phyloP scores from a whole-genome alignment of 2,888 invertebrate species.

The Cosmia trapezina region DNA sequence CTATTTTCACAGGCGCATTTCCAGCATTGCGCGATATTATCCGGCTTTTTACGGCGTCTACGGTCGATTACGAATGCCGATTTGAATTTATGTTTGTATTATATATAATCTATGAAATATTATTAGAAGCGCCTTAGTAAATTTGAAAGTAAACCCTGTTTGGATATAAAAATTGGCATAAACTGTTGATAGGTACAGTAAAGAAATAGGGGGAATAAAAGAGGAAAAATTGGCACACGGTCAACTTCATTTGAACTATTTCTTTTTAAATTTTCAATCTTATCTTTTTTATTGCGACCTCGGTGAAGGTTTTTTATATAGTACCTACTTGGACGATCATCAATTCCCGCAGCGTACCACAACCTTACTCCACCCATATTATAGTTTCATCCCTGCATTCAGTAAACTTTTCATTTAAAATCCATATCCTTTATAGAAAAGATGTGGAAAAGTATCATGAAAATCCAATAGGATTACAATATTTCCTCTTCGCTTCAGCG shows the following conservation, averaged over 20 bases:
- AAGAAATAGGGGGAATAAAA: too few species aligned
- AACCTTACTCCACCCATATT: background rate
- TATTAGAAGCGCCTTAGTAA: constrained; percentile 5
- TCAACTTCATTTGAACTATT: background rate
- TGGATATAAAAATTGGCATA: background rate
- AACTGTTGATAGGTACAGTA: too few species aligned
- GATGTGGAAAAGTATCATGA: constrained; percentile 33
- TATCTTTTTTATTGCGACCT: background rate
- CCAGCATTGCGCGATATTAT: constrained; percentile 31
- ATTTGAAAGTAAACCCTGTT: constrained; percentile 11
- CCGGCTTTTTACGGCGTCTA: constrained; percentile 42
- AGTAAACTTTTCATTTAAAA: constrained; percentile 46
- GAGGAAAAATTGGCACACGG: background rate
- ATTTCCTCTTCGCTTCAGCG: constrained; percentile 20
- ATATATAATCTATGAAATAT: constrained; percentile 32
- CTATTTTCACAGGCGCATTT: constrained; percentile 38
- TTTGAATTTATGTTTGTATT: constrained; percentile 48
- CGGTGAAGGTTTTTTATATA: background rate
- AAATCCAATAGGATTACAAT: constrained; percentile 55
- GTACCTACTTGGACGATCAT: too few species aligned
- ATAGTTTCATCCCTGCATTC: constrained; percentile 7
- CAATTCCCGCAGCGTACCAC: background rate
- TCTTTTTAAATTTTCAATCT: background rate
- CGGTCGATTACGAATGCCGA: constrained; percentile 25
- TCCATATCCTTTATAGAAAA: constrained; percentile 34